Base-by-base conservation (phyloP, 23 tunicate genomes). In the Trididemnum miniatum region DNA sequence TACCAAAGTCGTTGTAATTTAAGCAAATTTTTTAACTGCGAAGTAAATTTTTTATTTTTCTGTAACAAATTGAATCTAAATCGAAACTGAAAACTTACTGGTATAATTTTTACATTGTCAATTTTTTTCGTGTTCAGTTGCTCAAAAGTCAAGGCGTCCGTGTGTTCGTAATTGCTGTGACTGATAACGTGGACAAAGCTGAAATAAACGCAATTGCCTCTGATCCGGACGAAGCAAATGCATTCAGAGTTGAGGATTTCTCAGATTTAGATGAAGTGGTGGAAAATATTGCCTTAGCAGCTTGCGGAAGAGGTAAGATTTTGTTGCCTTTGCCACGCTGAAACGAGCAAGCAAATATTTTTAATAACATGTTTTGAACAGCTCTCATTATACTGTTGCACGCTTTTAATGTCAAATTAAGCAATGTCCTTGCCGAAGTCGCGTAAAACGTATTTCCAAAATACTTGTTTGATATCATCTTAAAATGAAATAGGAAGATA, bases 161-260 rank as follows among this genome's bases (percentile, higher is more conserved):
- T 15, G 87, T 93, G 25, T 74, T 93, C 32, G 98, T 77, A n/a
- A 88, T 93, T 81, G 98, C 83, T 54, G 87, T 88, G 20, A 88
- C 89, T 2, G 81, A 84, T 38, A 65, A 59, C 35, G 51, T 88
- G 32, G 85, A 78, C 38, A 51, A 25, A 7, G 75, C 77, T 29
- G 87, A 93, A 75, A 79, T 93, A 35, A 84, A 88, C 62, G 98
- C 91, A 28, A 93, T 93, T 67, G 98, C 98, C 12, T 25, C 81
- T 2, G 88, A 83, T 49, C 97, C 97, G 23, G 92, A 83, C 44
- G 25, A 40, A 20, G 84, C 71, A 9, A 88, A 88, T 74, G 98
- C 84, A 0, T 80, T 93, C 51, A 85, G 84, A 71, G 79, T 88
- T 26, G 81, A 89, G 0, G 87, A 93, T 12, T 93, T 93, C 87